Base-by-base conservation (phyloP, 1,140 invertebrate species). In the Pseudoatta argentina region DNA sequence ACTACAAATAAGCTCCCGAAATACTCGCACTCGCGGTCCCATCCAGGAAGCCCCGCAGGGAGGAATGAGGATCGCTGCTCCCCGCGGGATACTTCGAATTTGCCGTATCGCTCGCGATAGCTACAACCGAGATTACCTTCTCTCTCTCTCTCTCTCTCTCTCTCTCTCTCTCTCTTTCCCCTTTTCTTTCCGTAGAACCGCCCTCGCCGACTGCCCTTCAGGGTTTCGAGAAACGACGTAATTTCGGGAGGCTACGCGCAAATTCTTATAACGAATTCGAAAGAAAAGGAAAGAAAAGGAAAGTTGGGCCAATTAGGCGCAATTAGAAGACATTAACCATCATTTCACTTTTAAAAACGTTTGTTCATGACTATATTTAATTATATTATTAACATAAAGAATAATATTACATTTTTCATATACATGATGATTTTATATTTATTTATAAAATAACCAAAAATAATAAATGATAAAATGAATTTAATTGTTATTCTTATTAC, bases 1-100 rank as follows among this genome's bases (percentile, higher is more conserved):
- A 69, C 89, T 82, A 91, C 89, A 92, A 91, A 92, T 91, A 92
- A 93, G 85, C 92, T 92, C 87, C 73, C 88, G 86, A 91, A 91
- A 91, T 93, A 86, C 57, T 53, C 86, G 51, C 30, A 75, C 85
- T 39, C 86, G 71, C 86, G 59, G 67, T 85, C 83, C 83, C 75
- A 79, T 66, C 48, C 39, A 53, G 16, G 73, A 73, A 82, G 55
- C 67, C 24, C 10, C 59, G 30, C 27, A n/a, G 63, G 64, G 39
- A 53, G 59, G 16, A 39, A 39, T 24, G 21, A 53, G 34, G 53
- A 59, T 85, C 81, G 77, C 57, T 63, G 67, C 87, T 64, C 76
- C 72, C 57, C 16, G 64, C 55, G 44, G 71, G 48, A 18, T 73
- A 16, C 66, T 85, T 30, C 4, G 75, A 66, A 77, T 78, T 66